Conservation (phyloP, 1,140 invertebrate genomes). For the Doryteuthis pealeii region DNA sequence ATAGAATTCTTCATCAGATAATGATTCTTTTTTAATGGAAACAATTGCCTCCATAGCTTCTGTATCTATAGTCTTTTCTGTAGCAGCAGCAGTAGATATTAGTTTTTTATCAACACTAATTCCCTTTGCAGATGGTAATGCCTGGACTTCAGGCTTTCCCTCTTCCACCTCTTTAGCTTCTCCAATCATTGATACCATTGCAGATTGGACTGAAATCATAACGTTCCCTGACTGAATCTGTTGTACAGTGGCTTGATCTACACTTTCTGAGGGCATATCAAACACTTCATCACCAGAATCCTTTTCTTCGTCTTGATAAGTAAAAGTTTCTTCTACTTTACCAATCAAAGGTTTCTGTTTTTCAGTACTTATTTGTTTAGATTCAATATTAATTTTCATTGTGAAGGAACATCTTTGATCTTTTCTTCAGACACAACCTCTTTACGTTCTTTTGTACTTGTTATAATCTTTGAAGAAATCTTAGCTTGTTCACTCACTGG, state of each 20-base stretch:
- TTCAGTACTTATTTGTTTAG: background rate
- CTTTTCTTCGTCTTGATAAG: slow-evolving; percentile 1
- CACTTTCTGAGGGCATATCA: background rate
- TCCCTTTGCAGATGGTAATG: slow-evolving; percentile 15
- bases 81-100: background rate
- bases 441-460: background rate
- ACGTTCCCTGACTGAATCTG: background rate
- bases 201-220: background rate
- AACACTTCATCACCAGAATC: slow-evolving; percentile 10
- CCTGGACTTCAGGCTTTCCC: slow-evolving; percentile 1
- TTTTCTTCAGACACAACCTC: background rate
- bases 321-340: background rate
- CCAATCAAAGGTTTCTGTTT: background rate
- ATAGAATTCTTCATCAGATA: background rate
- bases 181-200: slow-evolving; percentile 14
- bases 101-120: background rate
- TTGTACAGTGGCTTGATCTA: background rate
- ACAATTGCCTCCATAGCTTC: slow-evolving; percentile 9
- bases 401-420: background rate
- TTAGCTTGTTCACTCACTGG: background rate
- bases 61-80: background rate
- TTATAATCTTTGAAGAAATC: background rate
- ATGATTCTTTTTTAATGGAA: background rate
- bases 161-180: slow-evolving; percentile 13
- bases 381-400: background rate